Evolutionary conservation across 2,113 vertebrate genomes (phyloP), one percentile per base, ranked within the genome.

Genomic region (Limnothrissa miodon): DNA sequence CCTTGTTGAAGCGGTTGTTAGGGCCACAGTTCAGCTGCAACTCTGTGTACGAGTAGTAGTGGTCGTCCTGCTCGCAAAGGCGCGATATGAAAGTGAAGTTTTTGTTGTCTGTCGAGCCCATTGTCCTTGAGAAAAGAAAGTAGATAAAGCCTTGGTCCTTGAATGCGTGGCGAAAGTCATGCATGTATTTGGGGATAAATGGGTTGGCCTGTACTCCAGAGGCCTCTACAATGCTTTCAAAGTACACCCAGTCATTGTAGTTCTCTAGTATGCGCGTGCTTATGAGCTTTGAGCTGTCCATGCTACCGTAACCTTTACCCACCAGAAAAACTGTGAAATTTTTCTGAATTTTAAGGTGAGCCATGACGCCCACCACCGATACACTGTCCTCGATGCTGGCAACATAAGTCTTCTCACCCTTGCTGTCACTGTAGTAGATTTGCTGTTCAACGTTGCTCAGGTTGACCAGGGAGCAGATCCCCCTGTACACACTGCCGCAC

Each of bases 11-110:
- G 81, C 87, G 90, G 87, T 93, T 93, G 42, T 5, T 7, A 0
- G 10, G 0, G 46, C 87, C 94, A 80, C 98, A 99, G 81, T 90
- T 94, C 82, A 99, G 93, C 92, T 97, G 96, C 93, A 98, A 95
- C 92, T 99, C 98, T 0, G 97, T 96, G 90, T 99, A 99, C n/a
- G 98, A 99, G 89, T 95, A 98, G 51, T 99, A 99, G 23, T 87
- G 89, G n/a, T 90, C 89, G 84, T 99, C 98, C 0, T 93, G 80
- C 81, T 96, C 96, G 87, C 98, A 99, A 89, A 99, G 93, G 45
- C 98, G 93, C 0, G 97, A 95, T 83, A 99, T 91, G 39, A 98
- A 95, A 0, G 97, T 98, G 89, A 95, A 96, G 88, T 97, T 98
- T 83, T 93, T 95, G 84, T 90, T 93, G 0, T 96, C 94, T 42